Base-by-base conservation (phyloP, 1,140 invertebrate genomes). In the Zaprionus ghesquierei region DNA sequence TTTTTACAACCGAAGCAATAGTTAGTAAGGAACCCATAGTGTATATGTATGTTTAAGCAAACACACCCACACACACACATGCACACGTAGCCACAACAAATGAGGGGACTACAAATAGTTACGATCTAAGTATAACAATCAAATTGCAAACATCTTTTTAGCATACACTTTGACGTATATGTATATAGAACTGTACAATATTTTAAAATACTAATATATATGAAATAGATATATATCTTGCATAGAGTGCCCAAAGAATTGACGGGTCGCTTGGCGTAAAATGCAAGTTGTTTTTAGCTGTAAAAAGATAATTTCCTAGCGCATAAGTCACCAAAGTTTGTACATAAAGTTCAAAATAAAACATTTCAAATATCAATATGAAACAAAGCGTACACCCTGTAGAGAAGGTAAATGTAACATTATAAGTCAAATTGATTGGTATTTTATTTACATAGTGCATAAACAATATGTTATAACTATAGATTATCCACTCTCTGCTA, bases 311-410 rank as follows among this genome's bases (percentile, higher is more conserved):
- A 76, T 46, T 76, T 76, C 46, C 63, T 87, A 86, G 75, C 60
- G 12, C 33, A 18, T 86, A 86, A 86, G 81, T 64, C 81, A 86
- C 82, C 78, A 87, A 81, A 86, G 82, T 86, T 75, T 86, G 81
- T 86, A 82, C 9, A 81, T 78, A 86, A 78, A 71, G 62, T 56
- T 81, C 63, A 60, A 86, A 85, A 87, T 81, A 85, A 87, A 85
- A 73, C 49, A 87, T 78, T 78, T 75, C 66, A 80, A 85, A 61
- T 50, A 64, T 56, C 23, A 56, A 59, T 20, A 22, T 25, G 5
- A 23, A 20, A 9, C 1, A 5, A 38, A 38, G 33, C 33, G 5
- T 15, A 38, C 0, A 38, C 33, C 13, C 5, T 38, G n/a, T 38
- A 38, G 33, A 38, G 33, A 10, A 31, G 8, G n/a, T 25, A 29